These are phyloP conservation scores for Drosophila niveifrons DNA, from an alignment of 2,888 invertebrate genomes.

Conservation along the genomic window DNA sequence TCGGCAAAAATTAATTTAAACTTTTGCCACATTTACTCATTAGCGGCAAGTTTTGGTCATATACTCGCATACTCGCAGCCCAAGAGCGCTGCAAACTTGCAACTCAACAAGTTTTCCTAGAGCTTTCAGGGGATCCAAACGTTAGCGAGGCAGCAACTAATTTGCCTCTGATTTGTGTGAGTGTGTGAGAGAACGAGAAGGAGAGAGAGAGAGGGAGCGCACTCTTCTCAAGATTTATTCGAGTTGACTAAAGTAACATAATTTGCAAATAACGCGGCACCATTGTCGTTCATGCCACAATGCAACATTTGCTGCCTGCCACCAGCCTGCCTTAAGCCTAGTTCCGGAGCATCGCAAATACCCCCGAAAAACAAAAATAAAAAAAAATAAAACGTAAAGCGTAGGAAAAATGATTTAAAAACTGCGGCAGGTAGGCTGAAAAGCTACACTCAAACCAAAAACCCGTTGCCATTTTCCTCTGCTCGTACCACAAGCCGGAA, in stretches of 20 bases:
- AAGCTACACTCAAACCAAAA: constrained; percentile 2
- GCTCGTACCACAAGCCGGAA: constrained; percentile 18
- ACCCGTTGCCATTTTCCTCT: neutral
- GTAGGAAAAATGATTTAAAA: constrained; percentile 63
- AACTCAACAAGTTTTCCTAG: constrained; percentile 67
- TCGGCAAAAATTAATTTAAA: constrained; percentile 72
- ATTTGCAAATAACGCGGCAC: constrained; percentile 62
- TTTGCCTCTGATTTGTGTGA: constrained; percentile 72
- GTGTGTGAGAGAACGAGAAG: constrained; percentile 1
- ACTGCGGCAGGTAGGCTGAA: constrained; percentile 49
- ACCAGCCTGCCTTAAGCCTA: constrained; percentile 18
- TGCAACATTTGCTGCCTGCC: constrained; percentile 55
- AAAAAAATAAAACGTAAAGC: too few species aligned
- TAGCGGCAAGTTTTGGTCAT: constrained; percentile 65
- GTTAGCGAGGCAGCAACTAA: constrained; percentile 54
- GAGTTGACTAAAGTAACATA: constrained; percentile 77
- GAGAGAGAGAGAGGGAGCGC: constrained; percentile 14
- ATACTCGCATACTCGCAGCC: constrained; percentile 20
- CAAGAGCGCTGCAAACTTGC: constrained; percentile 55
- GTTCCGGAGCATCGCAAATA: neutral
- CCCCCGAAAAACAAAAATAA: constrained; percentile 10
- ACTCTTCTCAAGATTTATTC: constrained; percentile 64
- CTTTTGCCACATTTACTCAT: constrained; percentile 79
- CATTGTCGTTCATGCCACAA: constrained; percentile 33
- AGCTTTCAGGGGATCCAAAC: constrained; percentile 15